Conservation (phyloP, 1,140 invertebrate genomes). For the Mya arenaria region DNA sequence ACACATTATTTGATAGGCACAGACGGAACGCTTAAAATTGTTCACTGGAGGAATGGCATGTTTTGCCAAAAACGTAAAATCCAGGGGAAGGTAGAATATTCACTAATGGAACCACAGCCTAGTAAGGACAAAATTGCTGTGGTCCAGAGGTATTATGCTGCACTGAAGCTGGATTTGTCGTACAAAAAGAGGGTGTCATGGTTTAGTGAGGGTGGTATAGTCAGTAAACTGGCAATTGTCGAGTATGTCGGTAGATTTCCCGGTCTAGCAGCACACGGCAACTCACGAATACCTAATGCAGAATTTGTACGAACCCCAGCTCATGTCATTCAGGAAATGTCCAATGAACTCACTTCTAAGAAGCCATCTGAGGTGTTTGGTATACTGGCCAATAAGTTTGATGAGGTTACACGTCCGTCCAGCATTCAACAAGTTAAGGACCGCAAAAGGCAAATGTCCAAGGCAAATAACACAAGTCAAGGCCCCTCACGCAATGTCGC, state of each 20-base stretch:
- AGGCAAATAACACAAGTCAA: neutral
- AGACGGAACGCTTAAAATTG: neutral
- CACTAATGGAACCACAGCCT: neutral
- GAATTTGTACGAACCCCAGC: neutral
- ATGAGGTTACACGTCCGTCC: neutral
- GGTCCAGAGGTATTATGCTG: conserved; percentile 25
- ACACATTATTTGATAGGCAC: neutral
- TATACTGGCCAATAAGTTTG: neutral
- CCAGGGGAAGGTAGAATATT: neutral
- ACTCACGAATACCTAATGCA: neutral
- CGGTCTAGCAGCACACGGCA: conserved; percentile 11
- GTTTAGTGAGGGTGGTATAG: neutral
- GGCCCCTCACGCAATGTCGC: neutral
- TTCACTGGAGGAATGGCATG: neutral
- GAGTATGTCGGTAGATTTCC: conserved; percentile 38
- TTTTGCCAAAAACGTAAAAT: neutral
- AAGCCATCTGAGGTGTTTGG: neutral
- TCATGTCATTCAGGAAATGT: neutral
- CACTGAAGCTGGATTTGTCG: neutral
- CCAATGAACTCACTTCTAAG: neutral
- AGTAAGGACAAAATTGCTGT: neutral
- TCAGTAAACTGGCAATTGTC: conserved; percentile 5
- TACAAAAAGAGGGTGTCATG: conserved; percentile 38
- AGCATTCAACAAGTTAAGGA: neutral
- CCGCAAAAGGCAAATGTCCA: neutral